A percentile compares a stretch with the other conserved stretches of the same genome.
phyloP scores from a whole-genome alignment of 2,888 invertebrate genomes.

The Drosophila pseudotalamancana region DNA sequence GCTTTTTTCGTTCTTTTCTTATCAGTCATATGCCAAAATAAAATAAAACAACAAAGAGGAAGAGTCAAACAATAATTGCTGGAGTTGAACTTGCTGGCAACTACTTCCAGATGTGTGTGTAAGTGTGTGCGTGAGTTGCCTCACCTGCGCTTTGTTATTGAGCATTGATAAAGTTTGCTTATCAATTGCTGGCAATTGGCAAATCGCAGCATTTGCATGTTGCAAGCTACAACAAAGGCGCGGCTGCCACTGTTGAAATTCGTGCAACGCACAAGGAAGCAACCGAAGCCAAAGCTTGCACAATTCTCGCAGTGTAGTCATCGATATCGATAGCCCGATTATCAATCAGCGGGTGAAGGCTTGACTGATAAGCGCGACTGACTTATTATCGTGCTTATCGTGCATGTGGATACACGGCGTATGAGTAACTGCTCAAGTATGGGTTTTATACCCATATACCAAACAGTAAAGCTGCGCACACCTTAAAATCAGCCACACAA shows the following conservation, averaged over 20 bases:
- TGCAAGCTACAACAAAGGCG: constrained; percentile 40
- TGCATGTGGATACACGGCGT: constrained; percentile 41
- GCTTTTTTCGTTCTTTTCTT: constrained; percentile 41
- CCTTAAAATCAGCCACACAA: constrained; percentile 56
- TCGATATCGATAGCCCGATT: constrained; percentile 45
- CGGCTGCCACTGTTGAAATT: constrained; percentile 12
- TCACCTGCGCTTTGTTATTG: constrained; percentile 27
- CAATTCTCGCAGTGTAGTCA: constrained; percentile 38
- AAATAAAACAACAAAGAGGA: no score
- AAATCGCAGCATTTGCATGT: constrained; percentile 18
- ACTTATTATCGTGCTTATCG: constrained; percentile 72
- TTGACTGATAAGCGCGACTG: constrained; percentile 59
- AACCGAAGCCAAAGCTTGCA: constrained; percentile 15
- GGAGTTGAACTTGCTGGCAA: background rate
- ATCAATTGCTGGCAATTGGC: constrained; percentile 30
- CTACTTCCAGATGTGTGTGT: background rate
- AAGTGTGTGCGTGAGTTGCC: constrained; percentile 12
- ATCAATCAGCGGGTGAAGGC: constrained; percentile 36
- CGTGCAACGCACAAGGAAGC: constrained; percentile 45
- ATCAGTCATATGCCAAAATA: constrained; percentile 68
- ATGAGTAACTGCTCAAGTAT: constrained; percentile 51
- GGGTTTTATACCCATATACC: constrained; percentile 48
- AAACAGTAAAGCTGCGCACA: constrained; percentile 51
- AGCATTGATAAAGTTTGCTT: constrained; percentile 4
- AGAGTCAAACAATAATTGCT: constrained; percentile 10